phyloP scores from a whole-genome alignment of 2,113 vertebrate genomes.

The Notothenia coriiceps region DNA sequence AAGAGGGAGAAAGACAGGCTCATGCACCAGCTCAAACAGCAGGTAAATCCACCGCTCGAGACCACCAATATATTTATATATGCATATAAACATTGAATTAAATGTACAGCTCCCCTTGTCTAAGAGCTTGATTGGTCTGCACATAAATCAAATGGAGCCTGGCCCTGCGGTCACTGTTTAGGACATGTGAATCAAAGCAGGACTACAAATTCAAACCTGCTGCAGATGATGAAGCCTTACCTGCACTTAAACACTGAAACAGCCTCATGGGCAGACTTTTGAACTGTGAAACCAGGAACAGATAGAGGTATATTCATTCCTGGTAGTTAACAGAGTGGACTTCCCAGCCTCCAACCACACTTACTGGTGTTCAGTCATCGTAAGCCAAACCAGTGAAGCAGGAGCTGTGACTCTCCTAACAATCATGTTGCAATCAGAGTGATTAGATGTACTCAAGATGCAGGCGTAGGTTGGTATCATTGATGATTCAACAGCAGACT shows the following conservation, averaged over 20 bases:
- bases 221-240: constrained; percentile 33
- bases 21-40: constrained; percentile 96
- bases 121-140: constrained; percentile 31
- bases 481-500: constrained; percentile 50
- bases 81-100: constrained; percentile 32
- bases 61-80: constrained; percentile 36
- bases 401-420: constrained; percentile 45
- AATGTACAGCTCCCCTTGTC: constrained; percentile 25
- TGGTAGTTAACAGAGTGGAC: constrained; percentile 64
- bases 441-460: constrained; percentile 19
- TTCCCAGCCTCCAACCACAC: constrained; percentile 46
- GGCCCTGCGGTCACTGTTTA: constrained; percentile 55
- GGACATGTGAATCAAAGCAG: constrained; percentile 54
- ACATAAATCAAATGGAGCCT: constrained; percentile 48
- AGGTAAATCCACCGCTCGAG: constrained; percentile 83
- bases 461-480: constrained; percentile 31
- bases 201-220: constrained; percentile 64
- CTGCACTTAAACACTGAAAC: constrained; percentile 52
- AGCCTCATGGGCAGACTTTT: constrained; percentile 58
- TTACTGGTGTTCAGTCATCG: constrained; percentile 51
- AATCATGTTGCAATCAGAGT: constrained; percentile 48
- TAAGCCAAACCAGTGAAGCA: constrained; percentile 29
- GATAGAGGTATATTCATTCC: constrained; percentile 66
- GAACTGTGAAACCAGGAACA: constrained; percentile 69
- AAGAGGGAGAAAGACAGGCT: constrained; percentile 96